Base-by-base conservation (phyloP, 2,113 vertebrate genomes). In the Falco punctatus region DNA sequence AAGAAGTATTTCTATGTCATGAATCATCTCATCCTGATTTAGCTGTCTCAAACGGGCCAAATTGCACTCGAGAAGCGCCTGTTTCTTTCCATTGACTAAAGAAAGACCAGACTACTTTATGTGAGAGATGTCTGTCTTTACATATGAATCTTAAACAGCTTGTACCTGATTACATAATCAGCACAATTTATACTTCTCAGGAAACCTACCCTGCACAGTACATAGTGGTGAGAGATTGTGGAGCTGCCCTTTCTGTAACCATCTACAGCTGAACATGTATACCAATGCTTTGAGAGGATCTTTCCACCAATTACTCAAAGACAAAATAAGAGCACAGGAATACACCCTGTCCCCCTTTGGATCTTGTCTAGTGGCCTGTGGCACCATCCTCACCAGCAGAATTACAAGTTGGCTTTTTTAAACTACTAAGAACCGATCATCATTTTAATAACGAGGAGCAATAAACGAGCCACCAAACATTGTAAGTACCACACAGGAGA, bases 21-120 rank as follows among this genome's bases (percentile, higher is more conserved):
- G 88, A 92, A 55, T 92, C 58, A 92, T 74, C 92, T 88, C 13
- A 74, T 88, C 38, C 38, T 58, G 21, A 94, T 89, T 91, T 84
- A 84, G 77, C 80, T 92, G 65, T 58, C 3, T 5, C 83, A 88
- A 95, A 90, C 22, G 89, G 59, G 80, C n/a, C 42, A 83, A 91
- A 86, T 1, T 86, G 38, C 77, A 58, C 32, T 84, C 4, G 5
- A 67, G 46, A 81, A 78, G 35, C 78, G 55, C 20, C 44, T 0
- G 0, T 55, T 91, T 91, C 77, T 91, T 81, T 86, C 33, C 73
- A 71, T 4, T 55, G 73, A 86, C 72, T 81, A 74, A 44, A 88
- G 66, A 20, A 30, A 77, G 57, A 61, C 72, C 61, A 94, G 86
- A 75, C 44, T 64, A 86, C n/a, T 77, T 86, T 89, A 81, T 35